A percentile compares a stretch with the other conserved stretches of the same genome.
Evolutionary conservation across 1,140 invertebrate species (phyloP).

Genomic region (Nephila pilipes): DNA sequence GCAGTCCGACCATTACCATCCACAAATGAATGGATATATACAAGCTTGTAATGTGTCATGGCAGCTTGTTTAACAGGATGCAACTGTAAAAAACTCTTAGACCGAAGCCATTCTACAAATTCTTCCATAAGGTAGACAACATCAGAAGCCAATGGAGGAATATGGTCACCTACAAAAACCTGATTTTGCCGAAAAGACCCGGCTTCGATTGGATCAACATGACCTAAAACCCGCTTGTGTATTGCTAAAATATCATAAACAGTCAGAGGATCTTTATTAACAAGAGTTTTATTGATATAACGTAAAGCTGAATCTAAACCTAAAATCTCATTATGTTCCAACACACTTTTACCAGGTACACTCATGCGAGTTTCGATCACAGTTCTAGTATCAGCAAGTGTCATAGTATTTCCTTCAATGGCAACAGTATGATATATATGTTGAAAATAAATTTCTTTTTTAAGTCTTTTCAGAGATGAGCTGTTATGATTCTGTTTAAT

Average conservation of each 20-base stretch:
- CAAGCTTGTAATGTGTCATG: slow-evolving; percentile 97
- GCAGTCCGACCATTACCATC: slow-evolving; percentile 98
- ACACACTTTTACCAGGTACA: slow-evolving; percentile 95
- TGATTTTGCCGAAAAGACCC: slow-evolving; percentile 83
- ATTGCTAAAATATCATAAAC: slow-evolving; percentile 95
- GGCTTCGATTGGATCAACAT: slow-evolving; percentile 93
- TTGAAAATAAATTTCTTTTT: slow-evolving; percentile 96
- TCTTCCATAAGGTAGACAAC: slow-evolving; percentile 91
- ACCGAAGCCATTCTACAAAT: slow-evolving; percentile 93
- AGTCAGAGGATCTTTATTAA: slow-evolving; percentile 86
- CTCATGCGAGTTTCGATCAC: slow-evolving; percentile 96
- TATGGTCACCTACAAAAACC: slow-evolving; percentile 95
- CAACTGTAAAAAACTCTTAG: slow-evolving; percentile 89
- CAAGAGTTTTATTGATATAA: slow-evolving; percentile 95
- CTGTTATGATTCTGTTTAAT: slow-evolving; percentile 90
- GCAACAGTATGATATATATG: slow-evolving; percentile 99
- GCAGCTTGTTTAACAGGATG: slow-evolving; percentile 96
- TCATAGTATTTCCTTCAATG: slow-evolving; percentile 98
- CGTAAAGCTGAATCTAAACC: slow-evolving; percentile 97
- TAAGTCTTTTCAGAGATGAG: slow-evolving; percentile 90
- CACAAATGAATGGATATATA: slow-evolving; percentile 95
- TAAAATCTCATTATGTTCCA: slow-evolving; percentile 98
- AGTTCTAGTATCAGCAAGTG: slow-evolving; percentile 93
- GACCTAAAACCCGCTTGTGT: slow-evolving; percentile 94
- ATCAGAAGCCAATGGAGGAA: slow-evolving; percentile 91